Evolutionary conservation across 2,113 vertebrate species (phyloP).

Genomic region (Neodontobutis hainanensis): DNA sequence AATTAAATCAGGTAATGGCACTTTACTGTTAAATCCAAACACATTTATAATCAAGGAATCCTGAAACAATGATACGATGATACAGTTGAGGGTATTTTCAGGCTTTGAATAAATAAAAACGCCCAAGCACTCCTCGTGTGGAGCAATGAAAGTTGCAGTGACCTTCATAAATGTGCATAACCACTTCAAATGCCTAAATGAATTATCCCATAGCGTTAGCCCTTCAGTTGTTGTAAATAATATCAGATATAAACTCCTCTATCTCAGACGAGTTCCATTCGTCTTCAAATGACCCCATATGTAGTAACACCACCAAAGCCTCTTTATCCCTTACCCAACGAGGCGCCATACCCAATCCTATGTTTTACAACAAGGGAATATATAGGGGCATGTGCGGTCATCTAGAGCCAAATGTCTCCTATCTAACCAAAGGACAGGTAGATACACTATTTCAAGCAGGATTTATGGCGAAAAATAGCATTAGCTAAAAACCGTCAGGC

Average conservation of each 20-base stretch:
- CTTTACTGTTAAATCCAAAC: too few species aligned
- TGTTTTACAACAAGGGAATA: slow-evolving; percentile 77
- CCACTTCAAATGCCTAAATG: slow-evolving; percentile 19
- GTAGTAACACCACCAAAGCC: slow-evolving; percentile 58
- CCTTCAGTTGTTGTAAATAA: slow-evolving; percentile 43
- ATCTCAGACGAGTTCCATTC: slow-evolving; percentile 53
- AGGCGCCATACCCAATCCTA: slow-evolving; percentile 64
- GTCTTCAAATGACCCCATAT: slow-evolving; percentile 70
- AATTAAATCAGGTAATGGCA: too few species aligned
- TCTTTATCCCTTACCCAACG: slow-evolving; percentile 61
- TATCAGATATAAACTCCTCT: slow-evolving; percentile 48
- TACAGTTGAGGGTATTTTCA: too few species aligned
- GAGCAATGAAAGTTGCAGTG: neutral
- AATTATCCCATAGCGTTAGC: slow-evolving; percentile 27
- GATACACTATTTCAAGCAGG: slow-evolving; percentile 77
- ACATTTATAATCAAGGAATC: too few species aligned
- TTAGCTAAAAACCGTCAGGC: slow-evolving; percentile 78
- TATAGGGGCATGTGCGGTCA: slow-evolving; percentile 78
- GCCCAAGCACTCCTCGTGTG: neutral
- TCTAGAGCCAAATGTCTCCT: slow-evolving; percentile 76
- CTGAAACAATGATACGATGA: too few species aligned
- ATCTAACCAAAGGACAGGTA: slow-evolving; percentile 71
- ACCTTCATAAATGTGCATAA: slow-evolving; percentile 25
- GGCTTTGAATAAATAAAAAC: neutral
- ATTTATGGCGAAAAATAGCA: slow-evolving; percentile 80